These are phyloP conservation scores for Cryptocephalus moraei DNA, from an alignment of 2,888 invertebrate genomes.

Conservation along the genomic window DNA sequence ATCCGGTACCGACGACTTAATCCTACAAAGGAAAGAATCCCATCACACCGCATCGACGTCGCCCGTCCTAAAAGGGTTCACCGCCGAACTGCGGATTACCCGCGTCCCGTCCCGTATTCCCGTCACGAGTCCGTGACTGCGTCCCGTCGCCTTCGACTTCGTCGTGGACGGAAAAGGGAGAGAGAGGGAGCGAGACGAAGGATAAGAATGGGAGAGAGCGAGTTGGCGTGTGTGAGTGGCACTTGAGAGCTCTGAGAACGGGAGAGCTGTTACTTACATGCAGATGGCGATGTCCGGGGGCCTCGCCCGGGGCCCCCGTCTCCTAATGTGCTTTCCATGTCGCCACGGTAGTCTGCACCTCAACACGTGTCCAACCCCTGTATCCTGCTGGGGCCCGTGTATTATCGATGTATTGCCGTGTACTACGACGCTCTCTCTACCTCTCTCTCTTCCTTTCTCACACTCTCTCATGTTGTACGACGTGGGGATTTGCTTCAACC, in stretches of 20 bases:
- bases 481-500: conserved; percentile 31
- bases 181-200: conserved; percentile 10
- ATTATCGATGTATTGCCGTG: conserved; percentile 38
- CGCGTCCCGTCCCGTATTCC: conserved; percentile 10
- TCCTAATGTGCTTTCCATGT: conserved; percentile 42
- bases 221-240: conserved; percentile 1
- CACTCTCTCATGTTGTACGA: conserved; percentile 14
- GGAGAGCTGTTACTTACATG: conserved; percentile 30
- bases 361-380: conserved; percentile 38
- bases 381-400: conserved; percentile 27
- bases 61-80: conserved; percentile 14
- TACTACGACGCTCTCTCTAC: conserved; percentile 29
- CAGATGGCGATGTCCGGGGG: conserved; percentile 30
- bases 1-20: no score
- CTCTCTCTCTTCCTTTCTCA: no score
- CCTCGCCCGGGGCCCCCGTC: conserved; percentile 25
- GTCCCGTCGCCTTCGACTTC: no score
- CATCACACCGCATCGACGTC: no score
- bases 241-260: conserved; percentile 24
- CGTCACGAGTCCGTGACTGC: conserved; percentile 10
- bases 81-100: conserved; percentile 15
- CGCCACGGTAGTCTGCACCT: conserved; percentile 34
- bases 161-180: conserved; percentile 10
- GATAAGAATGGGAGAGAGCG: conserved; percentile 7
- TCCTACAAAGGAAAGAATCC: no score